Evolutionary conservation across 2,888 invertebrate species (phyloP), one percentile per base, ranked within the genome.

Genomic region (Amiota minor): DNA sequence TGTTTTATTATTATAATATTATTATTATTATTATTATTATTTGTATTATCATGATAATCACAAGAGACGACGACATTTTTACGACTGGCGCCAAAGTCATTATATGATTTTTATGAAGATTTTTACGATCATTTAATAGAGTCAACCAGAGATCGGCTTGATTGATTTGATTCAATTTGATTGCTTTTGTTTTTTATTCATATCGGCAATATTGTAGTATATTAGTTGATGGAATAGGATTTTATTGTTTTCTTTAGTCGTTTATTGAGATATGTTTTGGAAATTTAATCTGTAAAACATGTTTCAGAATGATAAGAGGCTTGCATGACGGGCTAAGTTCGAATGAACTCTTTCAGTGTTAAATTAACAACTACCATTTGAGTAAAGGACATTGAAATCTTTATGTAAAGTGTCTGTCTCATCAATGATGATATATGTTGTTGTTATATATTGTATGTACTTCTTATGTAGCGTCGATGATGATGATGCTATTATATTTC

Each of bases 61-160:
- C 4, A 35, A 35, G 6, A n/a, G 45, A 67, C 71, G 65, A 77
- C 79, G 81, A 81, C 80, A 75, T 75, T 80, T 86, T 86, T 85
- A 87, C 82, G 82, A 78, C 82, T 86, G 86, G 86, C 88, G 86
- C 88, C 86, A 86, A 86, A 84, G 77, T 79, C 77, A 76, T 77
- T 78, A 77, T 79, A 74, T 72, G 72, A 73, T 76, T 78, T 81
- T 85, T 78, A 78, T 77, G 79, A 74, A 75, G 79, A 73, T 65
- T 80, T 85, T 83, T 79, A 87, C 78, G 87, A 87, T 83, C 79
- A 74, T 76, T 78, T 77, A 79, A 79, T 81, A 70, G 74, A 74
- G 79, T 45, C 46, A 56, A 50, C 16, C 14, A 8, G 45, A n/a
- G 62, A 16, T 23, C 62, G 45, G 11, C 62, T 53, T 4, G 53